Base-by-base conservation (phyloP, 2,797 vertebrate genomes). In the Sphenodon punctatus region DNA sequence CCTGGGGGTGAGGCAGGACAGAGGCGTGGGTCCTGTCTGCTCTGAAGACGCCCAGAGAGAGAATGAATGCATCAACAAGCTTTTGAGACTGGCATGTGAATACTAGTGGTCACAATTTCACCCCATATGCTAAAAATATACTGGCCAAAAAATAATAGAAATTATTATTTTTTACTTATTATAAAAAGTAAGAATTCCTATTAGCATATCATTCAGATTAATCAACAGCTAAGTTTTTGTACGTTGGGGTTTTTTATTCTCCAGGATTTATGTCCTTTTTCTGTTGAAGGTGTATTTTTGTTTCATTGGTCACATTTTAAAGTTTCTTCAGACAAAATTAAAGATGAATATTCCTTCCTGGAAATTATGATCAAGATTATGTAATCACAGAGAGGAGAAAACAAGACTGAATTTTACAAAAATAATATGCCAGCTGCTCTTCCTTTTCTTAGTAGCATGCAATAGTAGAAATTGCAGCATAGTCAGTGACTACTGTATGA, bases 401-500 rank as follows among this genome's bases (percentile, higher is more conserved):
- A 17, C 19, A 32, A 19, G 32, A 55, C 65, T 85, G 13, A 48
- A n/a, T 7, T 51, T 13, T 51, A n/a, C 27, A 51, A 51, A 69
- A 75, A 48, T 41, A 39, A 55, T 23, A 71, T 10, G 41, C 63
- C 27, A 58, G n/a, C n/a, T n/a, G 39, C 17, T 64, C 27, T 25
- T n/a, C 56, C 10, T 30, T 56, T 56, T 34, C 39, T 19, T 38
- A 63, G 20, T 42, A 25, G 20, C 8, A 45, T 53, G 2, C 12
- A 45, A 27, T 39, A 64, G 46, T 23, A 48, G 10, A 60, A 69
- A 3, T 13, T 38, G 34, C 9, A 7, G 2, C 27, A 6, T 72
- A n/a, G n/a, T 59, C 36, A 13, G 3, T 13, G 0, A n/a, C n/a
- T n/a, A 20, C 51, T 5, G 41, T 15, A 27, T 78, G 1, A 0